Percentiles rank a stretch among this genome's conserved stretches.
Evolutionary conservation across 2,113 vertebrate genomes (phyloP).

Genomic region (Heterochromis multidens): DNA sequence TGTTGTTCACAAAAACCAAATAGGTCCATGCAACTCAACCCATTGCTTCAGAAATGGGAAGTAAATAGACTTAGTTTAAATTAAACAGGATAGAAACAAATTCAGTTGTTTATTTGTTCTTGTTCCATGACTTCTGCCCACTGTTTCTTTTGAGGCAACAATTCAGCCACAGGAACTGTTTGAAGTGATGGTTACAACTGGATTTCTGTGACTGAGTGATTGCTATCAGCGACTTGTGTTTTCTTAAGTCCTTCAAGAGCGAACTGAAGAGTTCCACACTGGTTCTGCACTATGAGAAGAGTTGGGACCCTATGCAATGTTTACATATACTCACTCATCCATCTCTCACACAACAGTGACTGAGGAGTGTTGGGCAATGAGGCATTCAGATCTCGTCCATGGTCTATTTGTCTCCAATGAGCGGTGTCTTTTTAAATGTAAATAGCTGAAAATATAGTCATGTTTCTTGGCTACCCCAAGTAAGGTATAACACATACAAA

Average conservation of each 20-base stretch:
- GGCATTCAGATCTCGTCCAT: slow-evolving; percentile 49
- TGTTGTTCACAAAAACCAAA: neutral
- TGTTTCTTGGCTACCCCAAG: neutral
- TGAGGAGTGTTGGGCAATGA: slow-evolving; percentile 62
- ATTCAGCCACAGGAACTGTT: neutral
- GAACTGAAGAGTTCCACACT: slow-evolving; percentile 42
- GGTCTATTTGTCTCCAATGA: slow-evolving; percentile 62
- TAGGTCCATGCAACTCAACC: neutral
- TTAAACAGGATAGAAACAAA: neutral
- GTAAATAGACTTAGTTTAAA: neutral
- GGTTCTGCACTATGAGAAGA: slow-evolving; percentile 30
- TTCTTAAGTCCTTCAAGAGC: slow-evolving; percentile 54
- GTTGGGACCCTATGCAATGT: slow-evolving; percentile 42
- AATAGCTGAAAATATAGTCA: slow-evolving; percentile 42
- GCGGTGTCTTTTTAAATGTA: slow-evolving; percentile 41
- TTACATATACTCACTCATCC: slow-evolving; percentile 67
- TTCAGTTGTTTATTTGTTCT: neutral
- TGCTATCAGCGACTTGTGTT: slow-evolving; percentile 17
- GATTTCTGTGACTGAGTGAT: slow-evolving; percentile 34
- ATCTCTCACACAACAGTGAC: slow-evolving; percentile 49
- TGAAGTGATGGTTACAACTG: slow-evolving; percentile 25
- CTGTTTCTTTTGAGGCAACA: neutral
- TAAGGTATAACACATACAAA: neutral
- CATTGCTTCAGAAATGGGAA: neutral
- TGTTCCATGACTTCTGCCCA: neutral